A percentile compares a stretch with the other conserved stretches of the same genome.
Conservation (phyloP, 2,113 vertebrate genomes). For the Charina bottae region DNA sequence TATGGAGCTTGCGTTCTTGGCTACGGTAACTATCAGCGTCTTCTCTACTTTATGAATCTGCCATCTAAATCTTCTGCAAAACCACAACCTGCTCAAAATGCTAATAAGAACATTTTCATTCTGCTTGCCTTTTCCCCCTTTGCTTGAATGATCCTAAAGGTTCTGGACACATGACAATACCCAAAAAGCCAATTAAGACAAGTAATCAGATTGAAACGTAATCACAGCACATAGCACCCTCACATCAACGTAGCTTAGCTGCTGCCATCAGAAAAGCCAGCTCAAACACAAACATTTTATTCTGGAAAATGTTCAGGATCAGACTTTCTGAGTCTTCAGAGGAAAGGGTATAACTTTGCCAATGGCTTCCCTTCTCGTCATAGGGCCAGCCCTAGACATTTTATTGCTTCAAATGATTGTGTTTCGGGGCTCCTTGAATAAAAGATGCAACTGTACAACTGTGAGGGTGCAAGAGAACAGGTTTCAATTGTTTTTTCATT, state of each 20-base stretch:
- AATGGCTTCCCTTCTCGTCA: background rate
- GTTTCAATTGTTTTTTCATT: background rate
- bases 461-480: no score
- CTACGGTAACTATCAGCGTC: background rate
- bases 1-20: background rate
- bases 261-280: background rate
- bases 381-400: background rate
- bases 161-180: background rate
- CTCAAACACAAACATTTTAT: background rate
- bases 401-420: background rate
- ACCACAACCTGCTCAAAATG: background rate
- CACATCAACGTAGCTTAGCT: background rate
- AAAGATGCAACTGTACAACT: background rate
- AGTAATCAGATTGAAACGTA: background rate
- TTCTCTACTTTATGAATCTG: background rate
- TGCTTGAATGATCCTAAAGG: background rate
- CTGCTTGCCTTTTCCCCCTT: background rate
- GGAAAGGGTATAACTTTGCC: background rate
- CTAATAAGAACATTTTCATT: background rate
- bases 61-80: background rate
- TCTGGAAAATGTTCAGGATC: background rate
- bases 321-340: background rate
- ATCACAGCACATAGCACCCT: background rate
- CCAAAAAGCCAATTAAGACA: background rate
- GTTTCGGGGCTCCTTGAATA: background rate